Conservation (phyloP, 2,797 vertebrate genomes). For the Brotogeris chrysoptera region DNA sequence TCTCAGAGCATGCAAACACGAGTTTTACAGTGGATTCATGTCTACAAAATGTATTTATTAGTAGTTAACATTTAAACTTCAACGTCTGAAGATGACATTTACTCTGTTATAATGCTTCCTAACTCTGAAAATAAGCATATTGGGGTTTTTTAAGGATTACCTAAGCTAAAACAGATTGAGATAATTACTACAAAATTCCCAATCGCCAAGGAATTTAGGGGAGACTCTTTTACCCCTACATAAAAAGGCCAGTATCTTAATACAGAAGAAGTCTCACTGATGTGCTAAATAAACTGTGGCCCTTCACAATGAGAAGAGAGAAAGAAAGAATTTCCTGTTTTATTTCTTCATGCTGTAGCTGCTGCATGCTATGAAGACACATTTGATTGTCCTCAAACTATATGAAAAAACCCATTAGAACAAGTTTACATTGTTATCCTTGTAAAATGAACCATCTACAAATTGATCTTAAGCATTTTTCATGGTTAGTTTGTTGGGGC, state of each 20-base stretch:
- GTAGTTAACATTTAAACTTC: background rate
- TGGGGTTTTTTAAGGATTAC: background rate
- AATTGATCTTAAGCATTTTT: background rate
- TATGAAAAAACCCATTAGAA: background rate
- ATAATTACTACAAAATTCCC: background rate
- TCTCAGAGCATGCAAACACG: background rate
- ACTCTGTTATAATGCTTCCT: background rate
- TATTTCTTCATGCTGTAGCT: background rate
- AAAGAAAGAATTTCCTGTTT: background rate
- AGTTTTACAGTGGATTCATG: background rate
- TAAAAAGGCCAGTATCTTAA: background rate
- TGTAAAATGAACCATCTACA: background rate
- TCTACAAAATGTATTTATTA: background rate
- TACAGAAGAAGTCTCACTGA: background rate
- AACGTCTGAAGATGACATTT: background rate
- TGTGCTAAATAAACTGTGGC: background rate
- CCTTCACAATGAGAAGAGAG: background rate
- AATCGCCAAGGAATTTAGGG: background rate
- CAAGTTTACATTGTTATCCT: background rate
- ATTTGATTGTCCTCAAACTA: background rate
- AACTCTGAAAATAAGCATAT: background rate
- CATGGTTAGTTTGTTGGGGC: background rate
- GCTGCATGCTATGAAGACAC: background rate
- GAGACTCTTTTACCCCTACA: background rate
- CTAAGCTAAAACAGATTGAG: background rate